Conservation (phyloP, 2,113 vertebrate species). For the Lepus americanus region DNA sequence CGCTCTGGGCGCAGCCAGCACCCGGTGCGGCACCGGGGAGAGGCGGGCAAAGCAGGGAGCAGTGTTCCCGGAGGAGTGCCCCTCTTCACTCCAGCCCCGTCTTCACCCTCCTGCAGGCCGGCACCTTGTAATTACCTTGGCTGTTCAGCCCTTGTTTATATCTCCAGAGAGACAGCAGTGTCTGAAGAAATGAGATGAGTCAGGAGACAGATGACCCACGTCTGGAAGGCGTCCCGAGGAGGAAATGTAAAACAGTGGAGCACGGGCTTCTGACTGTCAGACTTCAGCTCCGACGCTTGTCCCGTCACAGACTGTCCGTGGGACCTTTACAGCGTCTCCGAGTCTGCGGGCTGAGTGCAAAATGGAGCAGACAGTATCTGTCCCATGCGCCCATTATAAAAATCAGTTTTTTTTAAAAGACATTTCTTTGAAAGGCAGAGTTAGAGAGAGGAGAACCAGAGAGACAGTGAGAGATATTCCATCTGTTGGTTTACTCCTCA, state of each 20-base stretch:
- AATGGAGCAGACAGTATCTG: slow-evolving; percentile 22
- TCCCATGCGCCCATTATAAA: slow-evolving; percentile 12
- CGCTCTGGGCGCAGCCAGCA: not conserved
- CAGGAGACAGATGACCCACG: slow-evolving; percentile 36
- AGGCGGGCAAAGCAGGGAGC: not conserved
- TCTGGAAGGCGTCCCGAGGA: slow-evolving; percentile 50
- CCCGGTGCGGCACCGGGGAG: not conserved
- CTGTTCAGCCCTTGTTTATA: not conserved
- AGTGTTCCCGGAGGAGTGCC: not conserved
- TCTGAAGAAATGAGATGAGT: slow-evolving; percentile 49
- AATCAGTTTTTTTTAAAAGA: not conserved
- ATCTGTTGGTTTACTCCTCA: no score
- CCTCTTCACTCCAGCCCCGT: slow-evolving; percentile 19
- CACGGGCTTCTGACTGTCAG: not conserved
- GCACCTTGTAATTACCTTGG: slow-evolving; percentile 22
- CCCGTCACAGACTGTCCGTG: not conserved
- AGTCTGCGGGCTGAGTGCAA: not conserved
- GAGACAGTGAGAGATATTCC: no score
- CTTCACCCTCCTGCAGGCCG: slow-evolving; percentile 15
- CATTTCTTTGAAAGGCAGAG: no score
- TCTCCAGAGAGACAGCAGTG: slow-evolving; percentile 20
- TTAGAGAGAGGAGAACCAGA: no score
- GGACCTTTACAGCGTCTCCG: slow-evolving; percentile 12
- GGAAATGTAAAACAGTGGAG: slow-evolving; percentile 36
- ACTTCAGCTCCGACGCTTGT: not conserved